Evolutionary conservation across 2,113 vertebrate species (phyloP).

Genomic region (Australoheros scitulus): DNA sequence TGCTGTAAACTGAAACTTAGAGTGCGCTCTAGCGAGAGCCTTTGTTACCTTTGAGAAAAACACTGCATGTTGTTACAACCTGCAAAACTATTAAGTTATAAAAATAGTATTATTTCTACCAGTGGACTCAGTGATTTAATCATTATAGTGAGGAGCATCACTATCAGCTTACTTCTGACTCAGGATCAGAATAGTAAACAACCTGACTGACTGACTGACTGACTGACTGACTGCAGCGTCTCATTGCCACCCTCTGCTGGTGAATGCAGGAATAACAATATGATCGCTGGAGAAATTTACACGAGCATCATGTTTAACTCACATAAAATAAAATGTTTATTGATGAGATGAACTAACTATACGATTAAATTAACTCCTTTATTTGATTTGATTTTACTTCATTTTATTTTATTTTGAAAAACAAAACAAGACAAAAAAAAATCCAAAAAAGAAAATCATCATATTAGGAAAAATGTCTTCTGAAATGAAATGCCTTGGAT

Average conservation of each 20-base stretch:
- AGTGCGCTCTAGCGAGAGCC: too few species aligned
- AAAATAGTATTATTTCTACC: background rate
- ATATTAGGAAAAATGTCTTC: too few species aligned
- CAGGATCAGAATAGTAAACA: conserved; percentile 21
- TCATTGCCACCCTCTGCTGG: conserved; percentile 37
- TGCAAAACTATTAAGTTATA: background rate
- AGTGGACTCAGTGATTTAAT: background rate
- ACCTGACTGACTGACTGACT: background rate
- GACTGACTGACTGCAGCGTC: background rate
- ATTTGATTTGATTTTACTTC: too few species aligned
- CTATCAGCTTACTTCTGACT: background rate
- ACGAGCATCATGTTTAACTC: background rate
- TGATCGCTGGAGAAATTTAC: background rate
- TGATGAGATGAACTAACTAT: background rate
- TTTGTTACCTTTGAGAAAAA: background rate
- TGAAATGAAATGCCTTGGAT: too few species aligned
- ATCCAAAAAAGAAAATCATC: too few species aligned
- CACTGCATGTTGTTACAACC: background rate
- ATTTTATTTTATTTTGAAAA: too few species aligned
- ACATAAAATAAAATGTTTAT: background rate
- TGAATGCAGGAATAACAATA: background rate
- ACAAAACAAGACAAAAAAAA: background rate
- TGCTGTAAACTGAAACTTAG: background rate
- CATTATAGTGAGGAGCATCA: background rate
- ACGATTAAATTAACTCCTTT: too few species aligned